phyloP scores from a whole-genome alignment of 2,113 vertebrate genomes.

The Rattus norvegicus region GRCr8 NC_086025.1:120908001-120908500 shows the following conservation, averaged over 20 bases:
- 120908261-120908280: not conserved
- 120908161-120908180: not conserved
- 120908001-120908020: not conserved
- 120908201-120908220: too few relatives aligned
- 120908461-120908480: not conserved
- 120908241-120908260: not conserved
- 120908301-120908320: not conserved
- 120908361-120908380: not conserved
- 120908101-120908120: not conserved
- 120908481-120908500: not conserved
- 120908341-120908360: not conserved
- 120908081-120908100: rapidly evolving
- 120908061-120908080: not conserved
- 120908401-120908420: too few relatives aligned
- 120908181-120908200: not conserved
- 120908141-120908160: not conserved
- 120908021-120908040: too few relatives aligned
- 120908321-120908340: not conserved
- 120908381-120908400: not conserved
- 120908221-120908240: not conserved
- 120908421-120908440: not conserved
- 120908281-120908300: not conserved
- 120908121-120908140: too few relatives aligned
- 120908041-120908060: not conserved
- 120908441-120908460: not conserved